A percentile compares a stretch with the other conserved stretches of the same genome.
Evolutionary conservation across 2,888 invertebrate species (phyloP).

Genomic region (Eubasilissa splendida): DNA sequence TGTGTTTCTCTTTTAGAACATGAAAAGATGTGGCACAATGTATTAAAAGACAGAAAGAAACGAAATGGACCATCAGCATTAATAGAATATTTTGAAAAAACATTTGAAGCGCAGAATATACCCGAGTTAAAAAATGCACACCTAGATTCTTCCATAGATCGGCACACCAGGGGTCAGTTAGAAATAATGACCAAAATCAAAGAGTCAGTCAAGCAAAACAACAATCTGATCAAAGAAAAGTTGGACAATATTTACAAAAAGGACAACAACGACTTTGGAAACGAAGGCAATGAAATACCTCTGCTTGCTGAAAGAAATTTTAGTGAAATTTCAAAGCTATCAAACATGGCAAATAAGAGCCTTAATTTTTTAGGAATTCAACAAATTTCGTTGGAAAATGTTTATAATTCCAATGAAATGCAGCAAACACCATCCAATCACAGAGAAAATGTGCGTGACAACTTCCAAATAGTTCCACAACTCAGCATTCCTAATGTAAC

Average conservation of each 20-base stretch:
- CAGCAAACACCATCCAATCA: not conserved
- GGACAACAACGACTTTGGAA: constrained; percentile 11
- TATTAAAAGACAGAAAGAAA: constrained; percentile 76
- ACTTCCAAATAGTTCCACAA: constrained; percentile 59
- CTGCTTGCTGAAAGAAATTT: constrained; percentile 69
- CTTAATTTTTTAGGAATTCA: constrained; percentile 64
- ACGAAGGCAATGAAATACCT: constrained; percentile 63
- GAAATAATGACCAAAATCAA: constrained; percentile 69
- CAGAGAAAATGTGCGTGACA: not conserved
- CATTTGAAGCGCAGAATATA: constrained; percentile 59
- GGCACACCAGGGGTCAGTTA: constrained; percentile 64
- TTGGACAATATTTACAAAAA: constrained; percentile 61
- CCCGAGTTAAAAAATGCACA: constrained; percentile 47
- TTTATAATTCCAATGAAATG: constrained; percentile 4
- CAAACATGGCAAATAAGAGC: constrained; percentile 70
- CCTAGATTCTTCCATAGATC: constrained; percentile 61
- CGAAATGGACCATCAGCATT: constrained; percentile 70
- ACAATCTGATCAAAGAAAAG: constrained; percentile 68
- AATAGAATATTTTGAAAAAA: constrained; percentile 67
- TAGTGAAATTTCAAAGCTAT: constrained; percentile 67
- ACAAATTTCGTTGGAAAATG: constrained; percentile 21
- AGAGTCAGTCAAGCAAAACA: constrained; percentile 68
- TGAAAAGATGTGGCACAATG: constrained; percentile 77
- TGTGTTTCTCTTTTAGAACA: constrained; percentile 67
- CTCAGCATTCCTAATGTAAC: constrained; percentile 69